Evolutionary conservation across 1,140 invertebrate species (phyloP), one percentile per base, ranked within the genome.

Genomic region (Dolichoris vasculosae): DNA sequence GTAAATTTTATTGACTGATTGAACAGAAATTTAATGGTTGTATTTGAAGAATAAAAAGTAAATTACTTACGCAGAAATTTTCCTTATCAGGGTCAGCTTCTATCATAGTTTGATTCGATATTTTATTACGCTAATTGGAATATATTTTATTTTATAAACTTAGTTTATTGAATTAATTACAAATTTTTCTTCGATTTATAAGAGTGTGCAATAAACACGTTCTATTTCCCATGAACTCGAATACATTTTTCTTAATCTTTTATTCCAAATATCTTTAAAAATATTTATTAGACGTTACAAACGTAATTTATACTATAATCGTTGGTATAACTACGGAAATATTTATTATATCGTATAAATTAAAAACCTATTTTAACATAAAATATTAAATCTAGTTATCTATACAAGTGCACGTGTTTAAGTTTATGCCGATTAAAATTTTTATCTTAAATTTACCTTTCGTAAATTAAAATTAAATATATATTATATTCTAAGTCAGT

Each of bases 1-100:
- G 69, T 73, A 43, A 73, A 73, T 73, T 73, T 73, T 73, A 73
- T 73, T 43, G 40, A 73, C 38, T 73, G 69, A 73, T 73, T 73
- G 40, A 73, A 73, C 69, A 73, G 23, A 73, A 73, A 73, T 73
- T 73, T 73, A 43, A 73, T 73, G 40, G 26, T 73, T 73, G 38
- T 43, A 71, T 73, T 73, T 73, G 6, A 73, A n/a, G 38, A 73
- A 73, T 73, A 73, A 73, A 73, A 73, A 26, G 38, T 73, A 73
- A 73, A 73, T 73, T 73, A 73, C 69, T 73, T 73, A 73, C 38
- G 38, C 38, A 73, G 69, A 73, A 71, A 73, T 73, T 43, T 9
- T 43, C 38, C 69, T 73, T 73, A 73, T 43, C 40, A 73, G 69
- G 40, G 38, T 73, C 69, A 73, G 69, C 9, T 43, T 71, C 67